These are phyloP conservation scores for Eledone cirrhosa DNA, from an alignment of 2,888 invertebrate species.

Conservation along the genomic window DNA sequence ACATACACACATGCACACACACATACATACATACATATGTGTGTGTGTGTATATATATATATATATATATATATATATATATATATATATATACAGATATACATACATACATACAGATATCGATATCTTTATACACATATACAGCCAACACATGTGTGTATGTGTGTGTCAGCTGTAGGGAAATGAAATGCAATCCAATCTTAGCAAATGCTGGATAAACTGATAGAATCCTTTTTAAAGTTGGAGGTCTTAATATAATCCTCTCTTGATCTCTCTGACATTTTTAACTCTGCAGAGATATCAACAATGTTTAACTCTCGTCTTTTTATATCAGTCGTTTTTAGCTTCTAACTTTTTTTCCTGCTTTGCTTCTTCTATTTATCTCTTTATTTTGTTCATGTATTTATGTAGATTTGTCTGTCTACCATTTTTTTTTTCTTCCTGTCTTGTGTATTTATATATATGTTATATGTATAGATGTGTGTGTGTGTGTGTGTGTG, in stretches of 20 bases:
- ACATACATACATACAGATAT: not conserved
- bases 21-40: not conserved
- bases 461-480: too few species aligned
- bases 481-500: too few species aligned
- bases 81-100: not conserved
- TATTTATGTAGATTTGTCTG: not conserved
- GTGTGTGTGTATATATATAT: not conserved
- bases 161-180: not conserved
- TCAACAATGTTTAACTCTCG: too few species aligned
- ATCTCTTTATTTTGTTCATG: not conserved
- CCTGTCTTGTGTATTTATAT: too few species aligned
- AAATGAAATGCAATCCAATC: not conserved
- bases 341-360: not conserved
- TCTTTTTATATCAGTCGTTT: too few species aligned
- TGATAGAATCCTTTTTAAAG: not conserved
- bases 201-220: not conserved
- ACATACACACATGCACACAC: not conserved
- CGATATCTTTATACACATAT: not conserved
- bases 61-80: conserved; percentile 14
- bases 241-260: not conserved
- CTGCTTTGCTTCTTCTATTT: not conserved
- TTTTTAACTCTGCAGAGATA: too few species aligned
- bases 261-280: too few species aligned
- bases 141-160: not conserved
- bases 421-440: not conserved